Base-by-base conservation (phyloP, 1,140 invertebrate genomes). In the Zaprionus lachaisei region DNA sequence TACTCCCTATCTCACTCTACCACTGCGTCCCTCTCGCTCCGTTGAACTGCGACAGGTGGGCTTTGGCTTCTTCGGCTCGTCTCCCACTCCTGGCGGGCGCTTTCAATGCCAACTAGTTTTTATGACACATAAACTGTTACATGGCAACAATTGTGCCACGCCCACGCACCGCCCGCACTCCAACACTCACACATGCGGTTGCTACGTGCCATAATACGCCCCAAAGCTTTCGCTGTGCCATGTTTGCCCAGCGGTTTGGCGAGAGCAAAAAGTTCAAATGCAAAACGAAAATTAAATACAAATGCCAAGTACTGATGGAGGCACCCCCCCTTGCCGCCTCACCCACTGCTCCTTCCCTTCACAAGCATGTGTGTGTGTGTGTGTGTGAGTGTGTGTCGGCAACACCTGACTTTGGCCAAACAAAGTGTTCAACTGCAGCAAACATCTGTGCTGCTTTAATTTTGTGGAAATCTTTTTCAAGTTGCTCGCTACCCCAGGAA, bases 231-330 rank as follows among this genome's bases (percentile, higher is more conserved):
- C 55, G 62, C 61, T 44, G 12, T 47, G n/a, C 57, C 70, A 72
- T 72, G 74, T 77, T 77, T 77, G 74, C 74, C 69, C 62, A 63
- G 74, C 70, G 72, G 67, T 72, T 73, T 20, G 57, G 55, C 60
- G 38, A 56, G 75, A 71, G 81, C 72, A 72, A 84, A 87, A 89
- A 87, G 84, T 89, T 87, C 74, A 84, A 84, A 89, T 89, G 84
- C 81, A 90, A 83, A 89, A 89, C 81, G 84, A 89, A 90, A 86
- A 89, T 89, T 89, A 89, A 89, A 89, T 89, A 89, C 85, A 89
- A 89, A 89, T 89, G 81, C 79, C 78, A 90, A 89, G 85, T 89
- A 90, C 84, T 76, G 20, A 28, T 15, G 15, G 17, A 14, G 5
- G 15, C 22, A 1, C 4, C 17, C 24, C 22, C 22, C n/a, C 24